Base-by-base conservation (phyloP, 2,888 invertebrate species). In the Parelbella ahira region DNA sequence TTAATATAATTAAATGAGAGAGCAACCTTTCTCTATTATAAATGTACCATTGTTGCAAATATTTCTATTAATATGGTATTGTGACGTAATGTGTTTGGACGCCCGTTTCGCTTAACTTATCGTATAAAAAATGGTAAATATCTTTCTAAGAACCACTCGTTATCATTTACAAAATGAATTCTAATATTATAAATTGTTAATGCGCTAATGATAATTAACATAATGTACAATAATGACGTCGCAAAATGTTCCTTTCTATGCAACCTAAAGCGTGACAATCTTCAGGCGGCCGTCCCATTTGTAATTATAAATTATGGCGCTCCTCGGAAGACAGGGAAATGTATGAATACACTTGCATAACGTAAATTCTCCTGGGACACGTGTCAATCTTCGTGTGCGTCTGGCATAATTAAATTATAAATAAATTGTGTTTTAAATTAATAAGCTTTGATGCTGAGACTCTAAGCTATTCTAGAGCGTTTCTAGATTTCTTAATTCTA, bases 311-410 rank as follows among this genome's bases (percentile, higher is more conserved):
- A 32, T 32, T 32, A 32, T 21, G 13, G 8, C 12, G 7, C 11
- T 21, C 23, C 33, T 33, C 21, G 13, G 21, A 23, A 33, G 33
- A 33, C 33, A 23, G 6, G 33, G 33, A 12, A 20, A 33, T 23
- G 23, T 33, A 33, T 33, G 33, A 33, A 33, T 33, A 33, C 23
- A 33, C 33, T 33, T 33, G 21, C 33, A 33, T 33, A 33, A 21
- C 33, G 13, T 33, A 33, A 33, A 33, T 33, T 33, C 33, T 13
- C 33, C 2, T 1, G 13, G 23, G 33, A 33, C 33, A 33, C 3
- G 8, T 5, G 9, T 21, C 32, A 33, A 9, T 18, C 18, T 29
- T 1, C 4, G 28, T n/a, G 2, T 12, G 15, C 10, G 15, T 28
- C 28, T 28, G 1, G 6, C 6, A 20, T 20, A 4, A 20, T 27